phyloP scores from a whole-genome alignment of 2,888 invertebrate genomes.

The Copidosoma aretas region DNA sequence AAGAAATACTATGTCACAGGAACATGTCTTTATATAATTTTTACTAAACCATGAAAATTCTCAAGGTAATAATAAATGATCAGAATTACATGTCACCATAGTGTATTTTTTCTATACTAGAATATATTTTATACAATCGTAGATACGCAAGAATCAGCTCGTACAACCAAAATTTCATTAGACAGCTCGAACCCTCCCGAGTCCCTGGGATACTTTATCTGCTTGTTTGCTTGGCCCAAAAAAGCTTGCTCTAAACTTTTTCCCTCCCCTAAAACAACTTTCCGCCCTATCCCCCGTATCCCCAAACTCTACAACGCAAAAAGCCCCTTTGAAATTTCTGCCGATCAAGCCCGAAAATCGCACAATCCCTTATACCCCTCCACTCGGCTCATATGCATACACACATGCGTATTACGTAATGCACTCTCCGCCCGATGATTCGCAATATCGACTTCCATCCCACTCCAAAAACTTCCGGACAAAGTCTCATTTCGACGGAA shows the following conservation, averaged over 20 bases:
- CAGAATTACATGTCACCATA: too few species aligned
- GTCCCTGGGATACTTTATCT: constrained; percentile 31
- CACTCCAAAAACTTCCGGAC: constrained; percentile 23
- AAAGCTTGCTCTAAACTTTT: constrained; percentile 33
- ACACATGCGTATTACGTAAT: constrained; percentile 35
- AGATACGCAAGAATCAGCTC: neutral
- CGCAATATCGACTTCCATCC: constrained; percentile 24
- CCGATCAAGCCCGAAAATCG: neutral
- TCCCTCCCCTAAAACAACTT: neutral
- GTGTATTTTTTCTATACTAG: too few species aligned
- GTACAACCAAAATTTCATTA: constrained; percentile 31
- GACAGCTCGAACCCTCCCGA: neutral
- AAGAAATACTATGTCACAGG: too few species aligned
- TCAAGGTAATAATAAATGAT: too few species aligned
- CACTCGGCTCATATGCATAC: neutral
- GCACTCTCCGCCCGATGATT: constrained; percentile 38
- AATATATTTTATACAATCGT: constrained; percentile 23
- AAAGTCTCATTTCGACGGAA: constrained; percentile 36
- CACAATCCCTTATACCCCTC: neutral
- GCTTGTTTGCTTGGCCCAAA: constrained; percentile 32
- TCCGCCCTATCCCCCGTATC: neutral
- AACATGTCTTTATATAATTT: too few species aligned
- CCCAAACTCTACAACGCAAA: neutral
- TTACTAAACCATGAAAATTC: too few species aligned
- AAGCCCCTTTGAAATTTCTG: neutral